These are phyloP conservation scores for Megalurothrips usitatus DNA, from an alignment of 2,888 invertebrate genomes.

Conservation along the genomic window DNA sequence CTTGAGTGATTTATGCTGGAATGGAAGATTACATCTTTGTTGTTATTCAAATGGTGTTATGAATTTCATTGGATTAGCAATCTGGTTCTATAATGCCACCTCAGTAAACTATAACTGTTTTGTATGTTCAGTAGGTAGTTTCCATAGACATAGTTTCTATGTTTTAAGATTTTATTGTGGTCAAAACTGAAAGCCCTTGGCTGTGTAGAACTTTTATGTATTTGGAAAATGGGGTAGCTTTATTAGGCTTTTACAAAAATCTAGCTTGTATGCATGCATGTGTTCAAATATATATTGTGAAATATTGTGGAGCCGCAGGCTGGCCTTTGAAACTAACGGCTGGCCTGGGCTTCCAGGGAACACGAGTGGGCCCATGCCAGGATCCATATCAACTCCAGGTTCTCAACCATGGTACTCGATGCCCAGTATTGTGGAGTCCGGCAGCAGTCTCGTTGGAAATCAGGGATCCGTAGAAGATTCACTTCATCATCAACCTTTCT, in stretches of 20 bases:
- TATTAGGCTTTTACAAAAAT: not conserved
- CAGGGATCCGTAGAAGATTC: conserved; percentile 17
- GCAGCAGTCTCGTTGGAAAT: conserved; percentile 3
- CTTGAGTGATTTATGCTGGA: not conserved
- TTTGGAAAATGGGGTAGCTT: not conserved
- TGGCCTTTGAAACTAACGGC: conserved; percentile 19
- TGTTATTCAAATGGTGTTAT: too few species aligned
- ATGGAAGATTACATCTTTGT: not conserved
- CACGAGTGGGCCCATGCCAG: conserved; percentile 7
- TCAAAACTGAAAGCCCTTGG: not conserved
- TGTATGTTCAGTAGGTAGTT: too few species aligned
- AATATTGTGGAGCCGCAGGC: not conserved
- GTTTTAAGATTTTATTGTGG: not conserved
- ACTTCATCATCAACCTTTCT: not conserved
- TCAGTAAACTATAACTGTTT: too few species aligned
- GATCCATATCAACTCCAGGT: not conserved
- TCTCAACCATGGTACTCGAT: conserved; percentile 20
- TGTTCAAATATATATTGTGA: not conserved
- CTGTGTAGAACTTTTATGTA: not conserved
- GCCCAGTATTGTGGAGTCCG: not conserved
- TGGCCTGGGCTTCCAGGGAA: conserved; percentile 38
- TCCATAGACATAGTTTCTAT: not conserved
- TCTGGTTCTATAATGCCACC: too few species aligned
- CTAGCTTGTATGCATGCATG: not conserved
- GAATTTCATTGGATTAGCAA: too few species aligned